A percentile compares a stretch with the other conserved stretches of the same genome.
Conservation (phyloP, 1,140 invertebrate genomes). For the Samia ricini region DNA sequence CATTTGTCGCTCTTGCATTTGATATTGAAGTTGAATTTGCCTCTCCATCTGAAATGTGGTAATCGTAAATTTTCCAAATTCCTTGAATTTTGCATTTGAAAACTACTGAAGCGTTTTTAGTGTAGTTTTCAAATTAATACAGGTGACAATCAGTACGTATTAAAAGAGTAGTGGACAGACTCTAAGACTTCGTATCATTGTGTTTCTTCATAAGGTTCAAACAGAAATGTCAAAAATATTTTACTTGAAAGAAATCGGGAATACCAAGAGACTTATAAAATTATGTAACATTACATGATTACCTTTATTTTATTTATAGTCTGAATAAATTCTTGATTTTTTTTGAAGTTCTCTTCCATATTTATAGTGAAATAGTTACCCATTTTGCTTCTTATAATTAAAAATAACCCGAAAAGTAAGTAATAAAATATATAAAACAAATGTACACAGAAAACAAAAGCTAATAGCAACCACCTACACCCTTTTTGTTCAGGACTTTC, state of each 20-base stretch:
- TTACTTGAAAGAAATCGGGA: no score
- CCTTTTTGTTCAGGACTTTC: no score
- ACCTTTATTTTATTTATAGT: slow-evolving; percentile 83
- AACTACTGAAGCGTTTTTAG: neutral
- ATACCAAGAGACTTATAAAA: no score
- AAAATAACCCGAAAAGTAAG: no score
- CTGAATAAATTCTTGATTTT: slow-evolving; percentile 85
- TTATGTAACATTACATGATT: slow-evolving; percentile 26
- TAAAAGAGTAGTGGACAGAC: no score
- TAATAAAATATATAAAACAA: no score
- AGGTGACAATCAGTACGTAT: no score
- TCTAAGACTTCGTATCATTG: no score
- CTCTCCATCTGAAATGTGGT: slow-evolving; percentile 51
- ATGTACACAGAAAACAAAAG: slow-evolving; percentile 3
- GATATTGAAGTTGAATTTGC: slow-evolving; percentile 89
- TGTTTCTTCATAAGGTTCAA: no score
- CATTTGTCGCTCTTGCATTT: slow-evolving; percentile 85
- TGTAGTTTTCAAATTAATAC: slow-evolving; percentile 13
- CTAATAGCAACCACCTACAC: neutral
- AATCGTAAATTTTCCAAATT: no score
- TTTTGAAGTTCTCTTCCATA: slow-evolving; percentile 78
- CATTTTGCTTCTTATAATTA: slow-evolving; percentile 42
- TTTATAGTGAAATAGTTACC: slow-evolving; percentile 58
- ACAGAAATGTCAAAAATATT: no score
- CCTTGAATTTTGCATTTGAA: no score